phyloP scores from a whole-genome alignment of 2,888 invertebrate genomes.

The Cephus sareptanus region DNA sequence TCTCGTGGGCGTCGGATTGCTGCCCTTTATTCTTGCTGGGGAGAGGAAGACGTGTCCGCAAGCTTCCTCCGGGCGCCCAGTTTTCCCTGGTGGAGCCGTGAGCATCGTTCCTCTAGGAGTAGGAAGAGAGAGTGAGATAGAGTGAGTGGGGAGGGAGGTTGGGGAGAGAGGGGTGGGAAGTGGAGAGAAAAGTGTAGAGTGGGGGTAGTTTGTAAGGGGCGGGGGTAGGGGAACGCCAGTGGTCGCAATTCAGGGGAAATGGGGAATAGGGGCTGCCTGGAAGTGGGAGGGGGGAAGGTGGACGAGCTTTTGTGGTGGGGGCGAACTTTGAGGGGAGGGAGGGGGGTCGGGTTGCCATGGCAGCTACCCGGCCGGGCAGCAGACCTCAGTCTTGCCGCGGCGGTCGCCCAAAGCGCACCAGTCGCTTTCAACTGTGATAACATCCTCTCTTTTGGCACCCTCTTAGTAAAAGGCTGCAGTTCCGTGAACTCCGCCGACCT shows the following conservation, averaged over 20 bases:
- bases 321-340: conserved; percentile 11
- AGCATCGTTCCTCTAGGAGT: conserved; percentile 1
- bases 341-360: conserved; percentile 61
- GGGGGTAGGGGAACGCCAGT: too few relatives aligned
- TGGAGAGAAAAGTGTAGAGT: conserved; percentile 25
- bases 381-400: conserved; percentile 61
- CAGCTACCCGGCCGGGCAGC: conserved; percentile 64
- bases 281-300: too few relatives aligned
- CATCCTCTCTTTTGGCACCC: background rate
- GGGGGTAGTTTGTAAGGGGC: conserved; percentile 38
- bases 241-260: too few relatives aligned
- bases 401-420: conserved; percentile 54
- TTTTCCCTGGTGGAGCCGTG: background rate
- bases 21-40: conserved; percentile 1
- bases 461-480: background rate
- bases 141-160: background rate
- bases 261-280: too few relatives aligned
- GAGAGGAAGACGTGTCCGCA: background rate
- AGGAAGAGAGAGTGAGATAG: conserved; percentile 11
- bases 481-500: background rate
- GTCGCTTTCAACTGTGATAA: conserved; percentile 22
- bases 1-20: conserved; percentile 2
- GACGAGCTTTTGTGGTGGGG: background rate
- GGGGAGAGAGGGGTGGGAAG: conserved; percentile 19
- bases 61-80: background rate